phyloP scores from a whole-genome alignment of 2,888 invertebrate species.

The Eupelmus urozonus region DNA sequence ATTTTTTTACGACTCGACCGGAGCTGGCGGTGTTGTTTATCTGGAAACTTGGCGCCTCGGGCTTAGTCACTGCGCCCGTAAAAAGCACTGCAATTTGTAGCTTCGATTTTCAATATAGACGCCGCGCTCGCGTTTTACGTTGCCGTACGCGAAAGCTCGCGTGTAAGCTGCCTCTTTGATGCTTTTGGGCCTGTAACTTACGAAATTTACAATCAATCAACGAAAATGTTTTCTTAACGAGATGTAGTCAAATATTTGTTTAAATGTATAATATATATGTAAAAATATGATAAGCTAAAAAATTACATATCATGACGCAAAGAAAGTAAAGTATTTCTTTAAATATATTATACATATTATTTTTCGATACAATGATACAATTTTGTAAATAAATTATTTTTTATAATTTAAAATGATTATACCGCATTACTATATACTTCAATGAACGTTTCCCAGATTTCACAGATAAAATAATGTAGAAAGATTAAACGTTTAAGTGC shows the following conservation, averaged over 20 bases:
- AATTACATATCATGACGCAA: too few relatives aligned
- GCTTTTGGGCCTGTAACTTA: not conserved
- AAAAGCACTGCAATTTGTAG: slow-evolving; percentile 32
- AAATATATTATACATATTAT: too few relatives aligned
- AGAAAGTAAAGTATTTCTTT: too few relatives aligned
- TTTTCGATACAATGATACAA: too few relatives aligned
- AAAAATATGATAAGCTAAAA: too few relatives aligned
- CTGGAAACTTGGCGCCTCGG: slow-evolving; percentile 8
- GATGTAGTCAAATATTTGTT: not conserved
- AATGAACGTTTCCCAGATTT: too few relatives aligned
- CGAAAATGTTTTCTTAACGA: not conserved
- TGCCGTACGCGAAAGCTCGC: slow-evolving; percentile 13
- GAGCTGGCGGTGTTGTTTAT: slow-evolving; percentile 25
- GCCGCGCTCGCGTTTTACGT: slow-evolving; percentile 2
- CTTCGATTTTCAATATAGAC: slow-evolving; percentile 32
- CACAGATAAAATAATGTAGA: too few relatives aligned
- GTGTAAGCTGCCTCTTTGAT: slow-evolving; percentile 5
- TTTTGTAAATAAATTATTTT: too few relatives aligned
- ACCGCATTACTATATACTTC: too few relatives aligned
- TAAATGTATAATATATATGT: not conserved
- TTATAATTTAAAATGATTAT: too few relatives aligned
- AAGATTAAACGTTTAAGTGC: too few relatives aligned
- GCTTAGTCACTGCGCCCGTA: slow-evolving; percentile 13
- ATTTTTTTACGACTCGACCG: not conserved
- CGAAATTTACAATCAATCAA: not conserved